Evolutionary conservation across 2,888 invertebrate genomes (phyloP).

Genomic region (Dryadula phaetusa): DNA sequence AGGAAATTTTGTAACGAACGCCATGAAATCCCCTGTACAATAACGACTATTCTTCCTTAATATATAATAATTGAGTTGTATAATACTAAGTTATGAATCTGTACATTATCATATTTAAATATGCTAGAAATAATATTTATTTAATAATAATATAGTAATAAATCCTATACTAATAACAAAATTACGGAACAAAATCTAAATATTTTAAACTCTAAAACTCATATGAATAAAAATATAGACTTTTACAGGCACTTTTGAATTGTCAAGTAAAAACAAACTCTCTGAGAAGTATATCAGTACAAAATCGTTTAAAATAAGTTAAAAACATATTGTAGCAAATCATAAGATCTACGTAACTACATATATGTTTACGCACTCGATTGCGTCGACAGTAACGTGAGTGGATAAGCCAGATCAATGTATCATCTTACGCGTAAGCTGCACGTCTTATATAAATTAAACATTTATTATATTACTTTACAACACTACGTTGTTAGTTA

Average conservation of each 20-base stretch:
- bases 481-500: neutral
- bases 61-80: neutral
- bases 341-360: neutral
- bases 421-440: neutral
- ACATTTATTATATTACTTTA: neutral
- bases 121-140: no score
- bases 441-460: slow-evolving; percentile 10
- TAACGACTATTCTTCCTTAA: neutral
- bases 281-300: no score
- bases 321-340: neutral
- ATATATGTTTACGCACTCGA: neutral
- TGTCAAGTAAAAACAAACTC: no score
- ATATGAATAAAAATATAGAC: no score
- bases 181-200: no score
- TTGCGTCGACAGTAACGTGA: neutral
- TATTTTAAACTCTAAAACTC: no score
- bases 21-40: neutral
- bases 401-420: neutral
- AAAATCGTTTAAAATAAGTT: no score
- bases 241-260: no score
- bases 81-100: neutral
- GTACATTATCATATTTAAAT: neutral
- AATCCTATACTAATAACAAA: no score
- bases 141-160: no score
- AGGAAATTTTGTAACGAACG: neutral